Evolutionary conservation across 1,140 invertebrate species (phyloP).

Genomic region (Zaprionus camerounensis): DNA sequence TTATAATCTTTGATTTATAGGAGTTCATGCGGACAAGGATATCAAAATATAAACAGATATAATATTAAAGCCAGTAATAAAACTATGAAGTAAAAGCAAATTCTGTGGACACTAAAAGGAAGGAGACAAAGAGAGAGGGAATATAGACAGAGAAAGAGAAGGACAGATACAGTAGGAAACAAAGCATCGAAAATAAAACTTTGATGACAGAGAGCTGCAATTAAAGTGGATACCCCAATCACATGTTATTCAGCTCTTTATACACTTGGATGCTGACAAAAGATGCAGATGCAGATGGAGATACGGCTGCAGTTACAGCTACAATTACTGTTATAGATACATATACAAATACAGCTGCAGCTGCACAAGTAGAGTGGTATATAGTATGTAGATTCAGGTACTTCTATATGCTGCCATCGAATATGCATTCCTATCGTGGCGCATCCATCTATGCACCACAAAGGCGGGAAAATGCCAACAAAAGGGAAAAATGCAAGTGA

Average conservation of each 20-base stretch:
- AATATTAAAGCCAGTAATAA: background rate
- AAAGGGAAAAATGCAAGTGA: background rate
- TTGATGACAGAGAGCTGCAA: background rate
- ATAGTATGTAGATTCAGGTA: constrained; percentile 14
- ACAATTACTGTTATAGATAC: background rate
- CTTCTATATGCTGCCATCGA: constrained; percentile 16
- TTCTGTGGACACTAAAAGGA: background rate
- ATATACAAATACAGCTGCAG: constrained; percentile 4
- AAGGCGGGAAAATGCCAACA: background rate
- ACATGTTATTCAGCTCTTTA: background rate
- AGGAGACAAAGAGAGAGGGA: background rate
- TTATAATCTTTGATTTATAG: background rate
- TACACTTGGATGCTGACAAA: too few species aligned
- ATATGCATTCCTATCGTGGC: constrained; percentile 28
- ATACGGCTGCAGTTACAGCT: background rate
- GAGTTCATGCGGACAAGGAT: background rate
- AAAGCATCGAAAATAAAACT: too few species aligned
- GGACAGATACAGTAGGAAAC: background rate
- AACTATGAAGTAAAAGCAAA: background rate
- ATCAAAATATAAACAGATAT: too few species aligned
- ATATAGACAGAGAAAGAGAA: too few species aligned
- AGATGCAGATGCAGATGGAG: background rate
- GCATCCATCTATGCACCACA: constrained; percentile 10
- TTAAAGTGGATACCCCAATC: background rate
- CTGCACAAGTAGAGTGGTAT: constrained; percentile 1